Conservation (phyloP, 23 tunicate genomes). For the Trididemnum nubilum region DNA sequence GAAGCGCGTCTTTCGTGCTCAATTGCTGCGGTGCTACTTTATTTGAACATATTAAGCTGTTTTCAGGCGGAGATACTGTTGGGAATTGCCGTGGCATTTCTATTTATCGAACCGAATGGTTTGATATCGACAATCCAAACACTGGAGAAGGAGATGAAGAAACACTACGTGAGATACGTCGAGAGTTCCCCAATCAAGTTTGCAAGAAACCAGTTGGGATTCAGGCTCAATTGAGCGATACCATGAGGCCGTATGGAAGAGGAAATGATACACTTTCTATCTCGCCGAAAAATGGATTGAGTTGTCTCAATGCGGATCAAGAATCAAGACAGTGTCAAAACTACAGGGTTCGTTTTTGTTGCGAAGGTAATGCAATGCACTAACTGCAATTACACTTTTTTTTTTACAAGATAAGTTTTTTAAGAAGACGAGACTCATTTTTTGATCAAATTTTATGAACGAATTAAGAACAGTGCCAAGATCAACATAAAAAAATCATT, state of each 20-base stretch:
- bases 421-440: too few species aligned
- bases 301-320: conserved; percentile 47
- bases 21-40: too few species aligned
- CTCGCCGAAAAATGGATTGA: conserved; percentile 33
- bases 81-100: conserved; percentile 26
- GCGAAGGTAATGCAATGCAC: conserved; percentile 32
- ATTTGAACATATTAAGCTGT: too few species aligned
- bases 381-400: not conserved
- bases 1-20: too few species aligned
- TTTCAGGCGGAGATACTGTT: conserved; percentile 32
- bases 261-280: conserved; percentile 29
- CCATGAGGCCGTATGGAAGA: conserved; percentile 21
- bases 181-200: not conserved
- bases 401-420: not conserved
- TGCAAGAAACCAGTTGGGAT: conserved; percentile 38
- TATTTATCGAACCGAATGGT: conserved; percentile 31
- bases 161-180: conserved; percentile 1
- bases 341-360: conserved; percentile 60
- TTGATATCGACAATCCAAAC: conserved; percentile 32
- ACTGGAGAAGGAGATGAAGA: conserved; percentile 39
- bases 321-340: conserved; percentile 39
- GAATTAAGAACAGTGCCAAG: too few species aligned
- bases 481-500: too few species aligned
- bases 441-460: too few species aligned
- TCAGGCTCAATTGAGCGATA: conserved; percentile 32